Percentiles rank a stretch among this genome's conserved stretches.
These are phyloP conservation scores for Diploscapter pachys DNA, from an alignment of 1,140 invertebrate species.

Conservation along the genomic window DNA sequence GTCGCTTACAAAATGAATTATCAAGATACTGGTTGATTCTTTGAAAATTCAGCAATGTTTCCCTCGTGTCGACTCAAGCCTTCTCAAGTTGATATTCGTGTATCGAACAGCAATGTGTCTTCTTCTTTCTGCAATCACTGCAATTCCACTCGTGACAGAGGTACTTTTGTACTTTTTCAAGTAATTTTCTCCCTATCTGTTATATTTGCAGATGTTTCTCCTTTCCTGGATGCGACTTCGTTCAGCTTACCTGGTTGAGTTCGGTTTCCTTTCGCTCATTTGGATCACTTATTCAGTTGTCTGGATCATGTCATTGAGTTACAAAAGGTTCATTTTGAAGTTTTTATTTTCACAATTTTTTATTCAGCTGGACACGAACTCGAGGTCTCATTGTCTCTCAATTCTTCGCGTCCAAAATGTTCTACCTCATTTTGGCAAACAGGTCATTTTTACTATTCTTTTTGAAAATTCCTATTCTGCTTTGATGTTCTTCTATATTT, in stretches of 20 bases:
- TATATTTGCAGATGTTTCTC: slow-evolving; percentile 7
- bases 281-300: slow-evolving; percentile 28
- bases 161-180: slow-evolving; percentile 4
- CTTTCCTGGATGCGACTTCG: slow-evolving; percentile 1
- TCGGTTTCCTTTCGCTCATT: neutral
- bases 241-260: neutral
- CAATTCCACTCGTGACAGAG: neutral
- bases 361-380: neutral
- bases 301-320: neutral
- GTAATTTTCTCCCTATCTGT: neutral
- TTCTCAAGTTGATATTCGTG: no score
- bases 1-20: no score
- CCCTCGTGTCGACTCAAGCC: no score
- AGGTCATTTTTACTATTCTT: neutral
- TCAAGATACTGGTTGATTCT: no score
- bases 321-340: slow-evolving; percentile 7
- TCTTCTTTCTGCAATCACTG: no score
- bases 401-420: neutral
- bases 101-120: no score
- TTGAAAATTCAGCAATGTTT: no score
- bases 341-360: neutral
- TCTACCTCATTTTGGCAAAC: slow-evolving; percentile 1
- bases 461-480: neutral
- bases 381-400: neutral
- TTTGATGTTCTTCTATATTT: neutral